Base-by-base conservation (phyloP, 2,888 invertebrate species). In the Drosophila mulleri region DNA sequence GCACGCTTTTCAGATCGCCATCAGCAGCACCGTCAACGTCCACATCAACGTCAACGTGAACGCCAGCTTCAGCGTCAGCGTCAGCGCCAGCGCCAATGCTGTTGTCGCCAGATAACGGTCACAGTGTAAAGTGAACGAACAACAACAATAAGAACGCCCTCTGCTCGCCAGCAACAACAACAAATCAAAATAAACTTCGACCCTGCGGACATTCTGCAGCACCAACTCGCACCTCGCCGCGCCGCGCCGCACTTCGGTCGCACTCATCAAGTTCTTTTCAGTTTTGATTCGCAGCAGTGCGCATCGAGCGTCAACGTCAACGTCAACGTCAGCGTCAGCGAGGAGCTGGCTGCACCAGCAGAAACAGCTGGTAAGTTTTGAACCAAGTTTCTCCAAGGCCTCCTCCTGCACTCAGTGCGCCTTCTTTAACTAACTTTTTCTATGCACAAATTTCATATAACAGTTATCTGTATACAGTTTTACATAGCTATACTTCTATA, bases 291-390 rank as follows among this genome's bases (percentile, higher is more conserved):
- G 71, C 62, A 47, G 29, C 53, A 44, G 47, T 53, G 58, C 42
- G 53, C 61, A 37, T 48, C 52, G 67, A 48, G 45, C 67, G 57
- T 75, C 66, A 63, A n/a, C 39, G 39, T 39, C 39, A 39, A 58
- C 44, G 44, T 14, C 44, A 44, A 48, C 77, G 72, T 50, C 68
- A 42, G 54, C 76, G 72, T 50, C 68, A 65, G 47, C 71, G 57
- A 48, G 42, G 50, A 29, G 48, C 42, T 63, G 47, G 68, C 74
- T 60, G 79, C 76, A 77, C 56, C 65, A 75, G 75, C 62, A 53
- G 23, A 66, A 67, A 39, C 68, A 79, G 69, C 65, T 74, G 76
- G 76, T 77, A 75, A 80, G 80, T 78, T 67, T 70, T 66, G 57
- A 35, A 59, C 45, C 45, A 23, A 20, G 37, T 18, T 29, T 18